A percentile compares a stretch with the other conserved stretches of the same genome.
These are phyloP conservation scores for Andricus curvator DNA, from an alignment of 2,888 invertebrate species.

Conservation along the genomic window DNA sequence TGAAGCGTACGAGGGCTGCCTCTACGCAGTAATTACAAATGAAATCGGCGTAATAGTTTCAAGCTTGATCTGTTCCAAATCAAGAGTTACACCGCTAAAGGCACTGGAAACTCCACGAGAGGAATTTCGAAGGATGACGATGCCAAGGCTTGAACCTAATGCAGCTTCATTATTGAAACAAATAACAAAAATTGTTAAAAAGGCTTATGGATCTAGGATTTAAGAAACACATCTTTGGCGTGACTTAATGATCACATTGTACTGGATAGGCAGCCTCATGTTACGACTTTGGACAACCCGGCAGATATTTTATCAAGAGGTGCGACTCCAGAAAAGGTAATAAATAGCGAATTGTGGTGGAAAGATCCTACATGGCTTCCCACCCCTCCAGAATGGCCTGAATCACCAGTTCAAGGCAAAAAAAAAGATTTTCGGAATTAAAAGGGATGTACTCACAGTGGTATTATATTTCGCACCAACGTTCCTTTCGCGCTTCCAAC, in stretches of 20 bases:
- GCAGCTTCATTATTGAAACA: too few relatives aligned
- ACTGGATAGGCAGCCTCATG: too few relatives aligned
- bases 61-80: conserved; percentile 51
- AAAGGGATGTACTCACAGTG: neutral
- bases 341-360: conserved; percentile 3
- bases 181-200: neutral
- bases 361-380: conserved; percentile 18
- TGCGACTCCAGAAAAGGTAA: neutral
- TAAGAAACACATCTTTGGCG: neutral
- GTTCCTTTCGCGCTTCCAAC: too few relatives aligned
- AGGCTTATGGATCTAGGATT: neutral
- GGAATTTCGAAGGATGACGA: too few relatives aligned
- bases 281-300: conserved; percentile 10
- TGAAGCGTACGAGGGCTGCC: conserved; percentile 58
- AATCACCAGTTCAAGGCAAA: neutral
- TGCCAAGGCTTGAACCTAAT: too few relatives aligned
- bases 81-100: conserved; percentile 53
- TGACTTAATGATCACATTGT: too few relatives aligned
- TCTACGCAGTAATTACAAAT: conserved; percentile 48
- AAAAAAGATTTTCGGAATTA: neutral
- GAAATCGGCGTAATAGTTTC: neutral
- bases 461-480: neutral
- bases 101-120: too few relatives aligned
- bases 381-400: neutral
- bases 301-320: conserved; percentile 34